Evolutionary conservation across 1,140 invertebrate species (phyloP).

Genomic region (Apis cerana): DNA sequence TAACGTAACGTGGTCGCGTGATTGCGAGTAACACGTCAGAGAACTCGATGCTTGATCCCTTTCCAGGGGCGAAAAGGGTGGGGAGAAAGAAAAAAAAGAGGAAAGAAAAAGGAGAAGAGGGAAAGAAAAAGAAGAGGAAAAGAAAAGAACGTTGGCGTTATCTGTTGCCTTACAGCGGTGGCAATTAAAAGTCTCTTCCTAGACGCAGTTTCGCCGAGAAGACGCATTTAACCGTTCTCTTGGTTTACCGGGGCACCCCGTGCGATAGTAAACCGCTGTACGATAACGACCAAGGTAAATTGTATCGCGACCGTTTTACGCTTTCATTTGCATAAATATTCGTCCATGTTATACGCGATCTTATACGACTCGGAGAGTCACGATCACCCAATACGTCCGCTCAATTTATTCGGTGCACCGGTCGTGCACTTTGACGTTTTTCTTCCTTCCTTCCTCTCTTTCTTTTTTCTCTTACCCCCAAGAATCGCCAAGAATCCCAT

Average conservation of each 20-base stretch:
- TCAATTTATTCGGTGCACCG: conserved; percentile 45
- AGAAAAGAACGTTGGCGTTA: background rate
- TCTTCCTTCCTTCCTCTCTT: background rate
- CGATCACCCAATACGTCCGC: conserved; percentile 24
- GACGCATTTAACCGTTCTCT: background rate
- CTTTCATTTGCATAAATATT: conserved; percentile 65
- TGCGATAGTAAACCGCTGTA: conserved; percentile 29
- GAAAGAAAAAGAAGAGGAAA: too few species aligned
- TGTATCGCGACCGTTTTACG: conserved; percentile 50
- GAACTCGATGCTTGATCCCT: conserved; percentile 9
- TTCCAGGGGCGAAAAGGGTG: background rate
- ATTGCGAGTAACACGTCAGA: conserved; percentile 19
- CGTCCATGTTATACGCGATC: conserved; percentile 29
- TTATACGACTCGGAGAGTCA: conserved; percentile 20
- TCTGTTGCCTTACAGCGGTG: conserved; percentile 4
- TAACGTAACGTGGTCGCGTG: background rate
- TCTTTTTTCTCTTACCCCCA: background rate
- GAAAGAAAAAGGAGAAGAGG: too few species aligned
- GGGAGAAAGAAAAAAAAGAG: too few species aligned
- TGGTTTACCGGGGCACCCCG: conserved; percentile 9
- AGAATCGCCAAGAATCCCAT: background rate
- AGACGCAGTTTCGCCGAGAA: background rate
- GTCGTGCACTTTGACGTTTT: background rate
- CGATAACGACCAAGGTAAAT: conserved; percentile 55
- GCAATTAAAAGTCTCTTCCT: conserved; percentile 33